phyloP scores from a whole-genome alignment of 2,888 invertebrate genomes.

The Macaria notata region DNA sequence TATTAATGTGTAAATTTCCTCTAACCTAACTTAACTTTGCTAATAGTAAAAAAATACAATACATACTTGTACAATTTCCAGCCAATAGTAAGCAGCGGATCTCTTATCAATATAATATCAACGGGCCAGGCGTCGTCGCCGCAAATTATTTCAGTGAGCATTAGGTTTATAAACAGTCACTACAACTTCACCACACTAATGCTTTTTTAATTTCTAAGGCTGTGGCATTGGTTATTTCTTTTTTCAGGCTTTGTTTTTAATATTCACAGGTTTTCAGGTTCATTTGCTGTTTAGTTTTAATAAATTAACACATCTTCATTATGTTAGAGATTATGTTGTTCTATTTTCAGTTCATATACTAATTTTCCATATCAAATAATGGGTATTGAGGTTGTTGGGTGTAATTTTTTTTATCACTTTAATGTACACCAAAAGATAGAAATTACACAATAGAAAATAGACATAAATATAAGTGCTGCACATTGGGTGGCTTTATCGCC shows the following conservation, averaged over 20 bases:
- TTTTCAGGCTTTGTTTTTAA: conserved; percentile 30
- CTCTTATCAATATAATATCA: conserved; percentile 78
- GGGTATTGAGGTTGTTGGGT: no score
- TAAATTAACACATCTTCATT: background rate
- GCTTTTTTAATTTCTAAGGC: conserved; percentile 36
- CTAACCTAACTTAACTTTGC: conserved; percentile 30
- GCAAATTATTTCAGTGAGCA: conserved; percentile 76
- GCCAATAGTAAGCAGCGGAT: conserved; percentile 76
- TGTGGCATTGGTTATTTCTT: conserved; percentile 39
- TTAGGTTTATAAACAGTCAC: conserved; percentile 23
- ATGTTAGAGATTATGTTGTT: no score
- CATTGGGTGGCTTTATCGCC: no score
- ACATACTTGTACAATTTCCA: conserved; percentile 34
- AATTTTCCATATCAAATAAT: no score
- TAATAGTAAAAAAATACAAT: no score
- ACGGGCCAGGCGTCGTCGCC: conserved; percentile 77
- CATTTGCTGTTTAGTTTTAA: conserved; percentile 24
- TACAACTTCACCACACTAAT: conserved; percentile 22
- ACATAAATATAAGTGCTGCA: no score
- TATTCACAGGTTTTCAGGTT: conserved; percentile 30
- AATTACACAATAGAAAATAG: no score
- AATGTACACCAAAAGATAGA: no score
- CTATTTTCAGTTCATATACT: no score
- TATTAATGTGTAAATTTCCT: conserved; percentile 38
- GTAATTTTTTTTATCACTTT: no score